phyloP scores from a whole-genome alignment of 2,113 vertebrate genomes.

The Salvator merianae region DNA sequence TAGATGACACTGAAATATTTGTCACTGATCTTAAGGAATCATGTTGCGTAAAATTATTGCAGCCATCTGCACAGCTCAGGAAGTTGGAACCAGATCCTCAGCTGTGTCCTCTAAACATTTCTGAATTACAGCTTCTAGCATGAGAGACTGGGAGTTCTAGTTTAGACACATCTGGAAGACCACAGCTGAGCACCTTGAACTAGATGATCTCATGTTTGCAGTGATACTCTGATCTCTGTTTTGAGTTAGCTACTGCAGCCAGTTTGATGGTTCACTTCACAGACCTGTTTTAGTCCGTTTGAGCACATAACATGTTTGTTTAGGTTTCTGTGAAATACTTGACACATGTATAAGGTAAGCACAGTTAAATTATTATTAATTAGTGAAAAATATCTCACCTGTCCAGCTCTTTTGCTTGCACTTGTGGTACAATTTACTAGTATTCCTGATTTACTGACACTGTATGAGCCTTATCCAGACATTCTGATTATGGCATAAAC shows the following conservation, averaged over 20 bases:
- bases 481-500: too few species aligned
- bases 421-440: neutral
- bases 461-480: too few species aligned
- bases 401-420: neutral
- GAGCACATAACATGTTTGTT: neutral
- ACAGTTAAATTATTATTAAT: neutral
- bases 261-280: neutral
- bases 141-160: too few species aligned
- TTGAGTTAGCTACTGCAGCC: neutral
- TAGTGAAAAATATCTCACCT: neutral
- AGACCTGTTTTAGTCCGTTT: neutral
- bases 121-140: too few species aligned
- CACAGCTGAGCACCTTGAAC: too few species aligned
- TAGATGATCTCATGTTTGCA: too few species aligned
- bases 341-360: neutral
- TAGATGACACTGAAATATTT: neutral
- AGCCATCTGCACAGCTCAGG: neutral
- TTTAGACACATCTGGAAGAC: too few species aligned
- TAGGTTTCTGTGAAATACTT: neutral
- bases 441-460: neutral
- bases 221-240: too few species aligned
- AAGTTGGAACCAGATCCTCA: too few species aligned
- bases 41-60: neutral
- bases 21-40: neutral
- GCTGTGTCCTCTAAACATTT: too few species aligned